Evolutionary conservation across 1,140 invertebrate genomes (phyloP), one percentile per base, ranked within the genome.

Genomic region (Cotesia typhae): DNA sequence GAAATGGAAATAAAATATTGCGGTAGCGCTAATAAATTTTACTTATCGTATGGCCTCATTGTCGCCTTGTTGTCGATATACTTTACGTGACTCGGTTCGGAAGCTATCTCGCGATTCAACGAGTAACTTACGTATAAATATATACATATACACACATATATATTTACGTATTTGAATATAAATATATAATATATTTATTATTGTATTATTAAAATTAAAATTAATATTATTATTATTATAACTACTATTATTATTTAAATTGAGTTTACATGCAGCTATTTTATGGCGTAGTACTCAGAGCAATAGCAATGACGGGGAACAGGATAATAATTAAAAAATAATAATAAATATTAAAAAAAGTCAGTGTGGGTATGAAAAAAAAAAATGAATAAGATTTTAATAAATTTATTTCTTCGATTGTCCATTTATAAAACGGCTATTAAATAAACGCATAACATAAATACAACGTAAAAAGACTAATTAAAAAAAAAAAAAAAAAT

Each of bases 1-100:
- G 92, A 94, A 85, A 90, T 90, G 80, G 92, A 93, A 81, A 93
- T 94, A 73, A 92, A 92, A 78, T 88, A 91, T 71, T 94, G 92
- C 82, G 92, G 92, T 63, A 84, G 81, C 59, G 87, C 78, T 74
- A 66, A 73, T 63, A 60, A 72, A 75, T 74, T 79, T 67, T 61
- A 36, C 72, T 36, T 60, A 73, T 77, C 68, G 60, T 67, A 51
- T 57, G 77, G 64, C 74, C 75, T 63, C 63, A 80, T 63, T 68
- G 67, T 73, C 74, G 75, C 57, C 69, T 78, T 78, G 61, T 70
- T 78, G 20, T 65, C 76, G 41, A 74, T 76, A 52, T 77, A 71
- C 73, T 76, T 80, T 67, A 83, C 81, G 81, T 84, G 81, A 84
- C 80, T 82, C 72, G 55, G 51, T 65, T 9, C 52, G 51, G 63